phyloP scores from a whole-genome alignment of 2,888 invertebrate genomes.

The Aspidiotus rigidus region DNA sequence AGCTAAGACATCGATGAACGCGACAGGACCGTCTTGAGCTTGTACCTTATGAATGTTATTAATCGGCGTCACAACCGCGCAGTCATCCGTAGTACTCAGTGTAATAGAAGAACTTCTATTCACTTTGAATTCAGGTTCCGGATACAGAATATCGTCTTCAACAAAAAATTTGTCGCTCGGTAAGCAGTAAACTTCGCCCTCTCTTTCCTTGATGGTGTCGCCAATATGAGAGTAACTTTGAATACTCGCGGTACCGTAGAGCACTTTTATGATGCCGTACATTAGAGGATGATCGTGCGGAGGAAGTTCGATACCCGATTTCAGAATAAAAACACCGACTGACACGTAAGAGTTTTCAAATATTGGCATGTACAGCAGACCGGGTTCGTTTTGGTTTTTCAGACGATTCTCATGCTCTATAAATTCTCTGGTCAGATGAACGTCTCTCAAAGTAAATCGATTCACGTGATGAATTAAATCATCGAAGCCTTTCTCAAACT shows the following conservation, averaged over 20 bases:
- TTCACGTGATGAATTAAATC: too few species aligned
- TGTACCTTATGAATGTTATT: conserved; percentile 72
- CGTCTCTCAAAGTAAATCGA: too few species aligned
- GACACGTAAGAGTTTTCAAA: conserved; percentile 57
- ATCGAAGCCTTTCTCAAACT: too few species aligned
- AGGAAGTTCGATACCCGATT: conserved; percentile 68
- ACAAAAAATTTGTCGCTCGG: conserved; percentile 5
- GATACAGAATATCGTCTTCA: not conserved
- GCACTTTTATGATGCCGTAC: conserved; percentile 76
- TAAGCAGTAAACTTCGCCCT: not conserved
- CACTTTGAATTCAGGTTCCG: too few species aligned
- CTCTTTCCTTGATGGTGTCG: not conserved
- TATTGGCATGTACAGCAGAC: conserved; percentile 59
- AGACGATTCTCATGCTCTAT: too few species aligned
- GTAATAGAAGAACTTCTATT: conserved; percentile 36
- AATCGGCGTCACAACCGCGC: conserved; percentile 60
- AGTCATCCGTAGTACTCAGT: conserved; percentile 42
- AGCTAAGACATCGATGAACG: conserved; percentile 83
- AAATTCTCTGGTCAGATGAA: too few species aligned
- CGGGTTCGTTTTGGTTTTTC: too few species aligned
- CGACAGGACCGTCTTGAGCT: conserved; percentile 67
- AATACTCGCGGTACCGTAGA: conserved; percentile 58
- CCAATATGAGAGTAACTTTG: conserved; percentile 46
- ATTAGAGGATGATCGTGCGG: conserved; percentile 88
- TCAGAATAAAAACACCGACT: conserved; percentile 42